Percentiles rank a stretch among this genome's conserved stretches.
Evolutionary conservation across 2,888 invertebrate genomes (phyloP).

Genomic region (Agrochola lota): DNA sequence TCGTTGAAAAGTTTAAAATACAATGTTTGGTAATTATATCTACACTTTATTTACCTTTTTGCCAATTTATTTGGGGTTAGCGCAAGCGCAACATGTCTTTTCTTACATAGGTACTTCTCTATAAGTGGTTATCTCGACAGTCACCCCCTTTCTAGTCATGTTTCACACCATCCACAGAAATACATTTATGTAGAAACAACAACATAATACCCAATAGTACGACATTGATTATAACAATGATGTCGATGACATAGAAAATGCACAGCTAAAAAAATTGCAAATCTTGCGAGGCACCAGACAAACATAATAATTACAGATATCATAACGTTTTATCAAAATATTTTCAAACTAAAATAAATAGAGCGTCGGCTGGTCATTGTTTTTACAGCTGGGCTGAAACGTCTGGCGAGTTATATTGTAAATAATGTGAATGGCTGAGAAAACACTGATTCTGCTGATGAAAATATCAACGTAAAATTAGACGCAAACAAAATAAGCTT

Average conservation of each 20-base stretch:
- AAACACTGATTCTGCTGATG: constrained; percentile 1
- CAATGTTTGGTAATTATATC: neutral
- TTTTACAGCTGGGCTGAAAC: constrained; percentile 34
- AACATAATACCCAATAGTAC: neutral
- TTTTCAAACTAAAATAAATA: constrained; percentile 25
- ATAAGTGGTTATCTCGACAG: neutral
- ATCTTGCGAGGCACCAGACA: neutral
- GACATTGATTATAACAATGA: too few species aligned
- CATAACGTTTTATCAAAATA: constrained; percentile 27
- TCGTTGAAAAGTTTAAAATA: neutral
- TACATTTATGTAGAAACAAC: neutral
- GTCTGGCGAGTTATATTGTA: constrained; percentile 39
- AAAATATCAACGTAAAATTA: neutral
- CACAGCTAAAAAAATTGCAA: neutral
- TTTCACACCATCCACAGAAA: neutral
- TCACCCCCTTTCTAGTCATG: too few species aligned
- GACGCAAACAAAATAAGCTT: neutral
- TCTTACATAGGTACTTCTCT: neutral
- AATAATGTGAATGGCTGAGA: constrained; percentile 12
- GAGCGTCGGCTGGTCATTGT: constrained; percentile 15
- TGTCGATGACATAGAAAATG: too few species aligned
- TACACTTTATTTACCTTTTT: neutral
- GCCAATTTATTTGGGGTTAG: neutral
- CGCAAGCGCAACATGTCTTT: too few species aligned
- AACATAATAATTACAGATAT: neutral